phyloP scores from a whole-genome alignment of 2,113 vertebrate genomes.

The Oreochromis niloticus region DNA sequence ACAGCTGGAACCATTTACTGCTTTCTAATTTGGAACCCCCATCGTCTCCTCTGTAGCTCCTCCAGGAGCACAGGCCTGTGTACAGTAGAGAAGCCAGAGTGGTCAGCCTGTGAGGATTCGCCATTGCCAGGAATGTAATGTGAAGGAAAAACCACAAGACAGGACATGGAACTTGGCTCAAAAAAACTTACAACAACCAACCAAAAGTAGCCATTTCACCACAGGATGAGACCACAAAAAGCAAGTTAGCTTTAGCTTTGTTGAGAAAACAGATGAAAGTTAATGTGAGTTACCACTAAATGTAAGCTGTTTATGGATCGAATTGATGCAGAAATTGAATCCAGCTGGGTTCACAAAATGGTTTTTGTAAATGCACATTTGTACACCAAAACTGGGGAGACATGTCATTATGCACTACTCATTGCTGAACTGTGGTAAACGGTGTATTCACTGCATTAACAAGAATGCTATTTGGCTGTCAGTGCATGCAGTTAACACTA shows the following conservation, averaged over 20 bases:
- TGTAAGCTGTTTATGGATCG: background rate
- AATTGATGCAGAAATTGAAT: background rate
- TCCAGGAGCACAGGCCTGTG: background rate
- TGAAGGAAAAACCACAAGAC: background rate
- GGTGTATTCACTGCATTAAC: background rate
- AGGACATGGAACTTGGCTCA: background rate
- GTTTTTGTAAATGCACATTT: background rate
- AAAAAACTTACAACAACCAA: background rate
- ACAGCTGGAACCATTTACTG: background rate
- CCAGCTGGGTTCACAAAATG: background rate
- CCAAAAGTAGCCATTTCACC: background rate
- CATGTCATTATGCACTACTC: background rate
- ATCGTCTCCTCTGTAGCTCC: background rate
- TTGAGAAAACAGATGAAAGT: background rate
- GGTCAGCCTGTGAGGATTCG: background rate
- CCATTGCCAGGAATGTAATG: background rate
- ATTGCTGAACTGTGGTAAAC: background rate
- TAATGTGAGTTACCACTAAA: background rate
- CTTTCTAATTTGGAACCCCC: background rate
- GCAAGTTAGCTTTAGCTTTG: background rate
- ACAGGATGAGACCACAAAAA: background rate
- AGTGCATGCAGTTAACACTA: background rate
- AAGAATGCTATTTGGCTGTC: background rate
- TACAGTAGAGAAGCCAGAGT: background rate
- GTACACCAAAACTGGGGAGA: background rate